Base-by-base conservation (phyloP, 2,888 invertebrate species). In the Portevinia maculata region DNA sequence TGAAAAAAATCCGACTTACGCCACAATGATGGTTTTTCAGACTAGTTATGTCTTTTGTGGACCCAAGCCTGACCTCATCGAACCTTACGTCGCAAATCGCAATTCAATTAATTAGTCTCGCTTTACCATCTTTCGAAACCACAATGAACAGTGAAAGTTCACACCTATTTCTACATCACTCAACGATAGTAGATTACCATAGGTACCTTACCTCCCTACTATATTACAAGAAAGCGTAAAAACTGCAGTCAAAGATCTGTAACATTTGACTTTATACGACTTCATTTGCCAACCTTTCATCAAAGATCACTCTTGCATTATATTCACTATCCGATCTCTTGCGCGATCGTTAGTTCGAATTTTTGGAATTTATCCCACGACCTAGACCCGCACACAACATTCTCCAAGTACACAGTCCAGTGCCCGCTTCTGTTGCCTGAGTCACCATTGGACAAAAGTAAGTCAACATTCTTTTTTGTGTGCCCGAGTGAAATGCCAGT, bases 351-450 rank as follows among this genome's bases (percentile, higher is more conserved):
- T 24, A 21, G 28, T 8, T 15, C 19, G 17, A 46, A 24, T 55
- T 62, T 73, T 48, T 46, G 28, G 44, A 73, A 64, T 74, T 64
- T 74, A 48, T 74, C 73, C 62, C 73, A 64, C 62, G 73, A 34
- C 46, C 53, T 52, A 57, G 52, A 65, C 59, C 67, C 48, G 15
- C 46, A 46, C 53, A 52, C 28, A 24, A 50, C 21, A 24, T 65
- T 41, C 44, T 17, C 39, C 24, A 32, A 11, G n/a, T 13, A 44
- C 15, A 24, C 50, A 55, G 52, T 48, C 17, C 34, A 62, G 30
- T 44, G 13, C 41, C 21, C 7, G 13, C 37, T 64, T 28, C 37
- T 15, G 13, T 24, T 32, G 37, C 5, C 34, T 50, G 53, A 67
- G 48, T 67, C 67, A 67, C 28, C 24, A 34, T 34, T 11, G n/a